Evolutionary conservation across 1,140 invertebrate species (phyloP).

Genomic region (Drosophila obscura): DNA sequence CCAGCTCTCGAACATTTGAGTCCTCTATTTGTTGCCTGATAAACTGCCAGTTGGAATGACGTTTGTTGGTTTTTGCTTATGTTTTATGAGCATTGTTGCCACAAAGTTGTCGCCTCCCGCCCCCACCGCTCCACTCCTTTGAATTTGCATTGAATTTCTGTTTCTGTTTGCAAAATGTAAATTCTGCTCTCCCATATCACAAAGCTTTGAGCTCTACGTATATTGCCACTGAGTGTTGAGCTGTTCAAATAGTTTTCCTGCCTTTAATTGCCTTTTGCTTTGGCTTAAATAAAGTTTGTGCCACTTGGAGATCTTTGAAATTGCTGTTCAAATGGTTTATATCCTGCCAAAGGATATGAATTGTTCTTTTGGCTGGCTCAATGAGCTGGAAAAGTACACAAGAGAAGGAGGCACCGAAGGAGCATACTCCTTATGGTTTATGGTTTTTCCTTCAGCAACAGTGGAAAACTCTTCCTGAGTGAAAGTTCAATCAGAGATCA

Average conservation of each 20-base stretch:
- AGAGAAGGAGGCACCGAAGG: not conserved
- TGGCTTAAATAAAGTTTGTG: not conserved
- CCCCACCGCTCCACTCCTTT: constrained; percentile 35
- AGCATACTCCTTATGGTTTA: too few relatives aligned
- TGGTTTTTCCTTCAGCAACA: constrained; percentile 3
- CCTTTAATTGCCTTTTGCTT: constrained; percentile 34
- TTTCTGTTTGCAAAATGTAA: constrained; percentile 68
- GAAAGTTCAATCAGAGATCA: too few relatives aligned
- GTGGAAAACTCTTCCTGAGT: not conserved
- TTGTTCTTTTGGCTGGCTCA: constrained; percentile 11
- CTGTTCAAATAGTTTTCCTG: constrained; percentile 4
- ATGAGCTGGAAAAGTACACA: constrained; percentile 23
- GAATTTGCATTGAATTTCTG: constrained; percentile 62
- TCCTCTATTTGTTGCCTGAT: constrained; percentile 40
- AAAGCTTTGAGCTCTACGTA: constrained; percentile 37
- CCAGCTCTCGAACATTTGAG: not conserved
- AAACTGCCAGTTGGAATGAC: constrained; percentile 57
- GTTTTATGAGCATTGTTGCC: constrained; percentile 73
- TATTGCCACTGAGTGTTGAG: constrained; percentile 1
- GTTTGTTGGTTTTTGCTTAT: constrained; percentile 74
- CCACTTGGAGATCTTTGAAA: constrained; percentile 5
- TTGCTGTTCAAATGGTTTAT: not conserved
- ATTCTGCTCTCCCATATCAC: constrained; percentile 66
- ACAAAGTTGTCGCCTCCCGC: constrained; percentile 24
- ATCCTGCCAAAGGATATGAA: constrained; percentile 2